Conservation (phyloP, 2,888 invertebrate species). For the Cheilosia impressa region DNA sequence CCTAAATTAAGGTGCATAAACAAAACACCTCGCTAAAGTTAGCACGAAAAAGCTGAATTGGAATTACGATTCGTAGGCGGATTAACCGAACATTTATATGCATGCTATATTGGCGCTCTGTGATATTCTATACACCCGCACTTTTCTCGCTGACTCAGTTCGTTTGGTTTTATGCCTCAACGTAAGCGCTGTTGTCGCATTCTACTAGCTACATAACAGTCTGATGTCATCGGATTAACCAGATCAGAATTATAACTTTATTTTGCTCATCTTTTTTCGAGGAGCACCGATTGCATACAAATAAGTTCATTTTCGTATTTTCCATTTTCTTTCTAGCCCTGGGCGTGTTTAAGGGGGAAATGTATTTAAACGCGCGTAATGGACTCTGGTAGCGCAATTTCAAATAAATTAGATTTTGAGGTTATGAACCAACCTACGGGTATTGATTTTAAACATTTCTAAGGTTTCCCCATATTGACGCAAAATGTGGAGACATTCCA, state of each 20-base stretch:
- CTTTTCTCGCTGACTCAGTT: background rate
- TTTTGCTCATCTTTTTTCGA: background rate
- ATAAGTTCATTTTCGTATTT: constrained; percentile 33
- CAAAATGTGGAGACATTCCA: background rate
- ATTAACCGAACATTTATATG: constrained; percentile 46
- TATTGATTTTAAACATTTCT: constrained; percentile 13
- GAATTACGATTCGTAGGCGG: constrained; percentile 5
- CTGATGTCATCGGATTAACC: constrained; percentile 49
- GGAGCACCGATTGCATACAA: constrained; percentile 41
- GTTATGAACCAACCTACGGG: background rate
- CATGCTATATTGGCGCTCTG: constrained; percentile 27
- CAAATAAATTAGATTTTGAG: constrained; percentile 32
- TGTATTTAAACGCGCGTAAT: too few species aligned
- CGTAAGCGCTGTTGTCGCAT: background rate
- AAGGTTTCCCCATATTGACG: constrained; percentile 2
- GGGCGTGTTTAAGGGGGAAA: background rate
- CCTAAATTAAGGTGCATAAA: constrained; percentile 20
- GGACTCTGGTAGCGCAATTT: background rate
- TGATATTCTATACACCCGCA: background rate
- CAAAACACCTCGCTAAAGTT: constrained; percentile 7
- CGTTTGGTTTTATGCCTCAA: background rate
- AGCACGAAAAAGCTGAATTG: background rate
- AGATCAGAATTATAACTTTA: constrained; percentile 18
- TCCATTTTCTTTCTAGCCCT: background rate
- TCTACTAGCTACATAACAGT: background rate